Evolutionary conservation across 2,797 vertebrate species (phyloP), one percentile per base, ranked within the genome.

Genomic region (Eulemur rubriventer): DNA sequence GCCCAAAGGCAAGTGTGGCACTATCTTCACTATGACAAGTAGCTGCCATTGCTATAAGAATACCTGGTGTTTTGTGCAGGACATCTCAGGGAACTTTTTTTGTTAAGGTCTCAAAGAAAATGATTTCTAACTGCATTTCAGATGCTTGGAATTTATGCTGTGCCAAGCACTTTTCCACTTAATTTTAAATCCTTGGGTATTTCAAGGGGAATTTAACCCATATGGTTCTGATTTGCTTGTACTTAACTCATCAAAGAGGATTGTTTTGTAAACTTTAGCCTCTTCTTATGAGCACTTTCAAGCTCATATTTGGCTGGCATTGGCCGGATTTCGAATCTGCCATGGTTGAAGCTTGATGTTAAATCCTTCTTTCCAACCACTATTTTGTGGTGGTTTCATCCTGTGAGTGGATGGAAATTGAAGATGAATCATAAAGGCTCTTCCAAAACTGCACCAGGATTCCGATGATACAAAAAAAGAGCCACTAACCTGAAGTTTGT

Each of bases 141-240:
- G 94, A 90, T 95, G 86, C 72, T 79, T 87, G 11, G 63, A 96
- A 84, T 96, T 93, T 96, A 86, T 90, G 93, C 91, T 79, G 52
- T 97, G 95, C 96, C 91, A 93, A 95, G 76, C 76, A 95, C 83
- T 97, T 96, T 97, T 95, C 96, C 97, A 97, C 93, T 97, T 98
- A 95, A 87, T 97, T 98, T 97, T 97, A 97, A 98, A 97, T 92
- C 96, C 73, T 52, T 85, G 93, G 89, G 78, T 76, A 93, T 97
- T 96, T 98, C 94, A 90, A 97, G 95, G 96, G 96, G 95, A 95
- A 97, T 97, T 98, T 97, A 98, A 98, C 97, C 95, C 97, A 97
- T 95, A 96, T 96, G 96, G 95, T 97, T 98, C 97, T 97, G 96
- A 98, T 97, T 92, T 80, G 28, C 94, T 97, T 96, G 52, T 73